Base-by-base conservation (phyloP, 2,888 invertebrate genomes). In the Xestoiulus laeticollis region DNA sequence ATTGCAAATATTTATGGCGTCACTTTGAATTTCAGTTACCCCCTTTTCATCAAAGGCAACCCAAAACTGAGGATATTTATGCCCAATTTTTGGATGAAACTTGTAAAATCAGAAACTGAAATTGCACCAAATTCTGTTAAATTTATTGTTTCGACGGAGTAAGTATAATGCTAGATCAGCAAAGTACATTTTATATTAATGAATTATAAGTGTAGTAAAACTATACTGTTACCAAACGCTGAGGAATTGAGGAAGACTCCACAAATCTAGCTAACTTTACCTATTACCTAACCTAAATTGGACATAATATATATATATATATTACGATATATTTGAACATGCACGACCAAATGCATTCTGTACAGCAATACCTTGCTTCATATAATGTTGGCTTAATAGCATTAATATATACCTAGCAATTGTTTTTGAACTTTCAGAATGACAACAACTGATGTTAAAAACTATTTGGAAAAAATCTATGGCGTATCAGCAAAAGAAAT, bases 81-180 rank as follows among this genome's bases (percentile, higher is more conserved):
- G 48, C 99, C 99, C 0, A 97, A 99, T 92, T 99, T 99, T 93
- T 99, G 98, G 97, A 95, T 99, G 95, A 99, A 98, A 93, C 91
- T 99, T 26, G 94, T 99, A 0, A 94, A 95, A 87, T 95, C 97
- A 0, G 91, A 92, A 26, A 93, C 93, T 48, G 90, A 90, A 30
- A 94, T 95, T 90, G 96, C 96, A 3, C 93, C 94, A 85, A 97
- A 99, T 93, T 92, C 96, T 78, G 96, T 98, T 0, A 94, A 96
- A 87, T 99, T 99, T 92, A 94, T 96, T 86, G 97, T 97, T 90
- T 97, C 98, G 12, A 96, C 96, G 93, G 95, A 97, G 93, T 93
- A 90, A 91, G 92, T 91, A 43, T 84, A 33, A 33, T n/a, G 26
- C 53, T 48, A 3, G 8, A 26, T 44, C 43, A 3, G 2, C n/a